These are phyloP conservation scores for Dendropsophus ebraccatus DNA, from an alignment of 2,113 vertebrate species.

Conservation along the genomic window DNA sequence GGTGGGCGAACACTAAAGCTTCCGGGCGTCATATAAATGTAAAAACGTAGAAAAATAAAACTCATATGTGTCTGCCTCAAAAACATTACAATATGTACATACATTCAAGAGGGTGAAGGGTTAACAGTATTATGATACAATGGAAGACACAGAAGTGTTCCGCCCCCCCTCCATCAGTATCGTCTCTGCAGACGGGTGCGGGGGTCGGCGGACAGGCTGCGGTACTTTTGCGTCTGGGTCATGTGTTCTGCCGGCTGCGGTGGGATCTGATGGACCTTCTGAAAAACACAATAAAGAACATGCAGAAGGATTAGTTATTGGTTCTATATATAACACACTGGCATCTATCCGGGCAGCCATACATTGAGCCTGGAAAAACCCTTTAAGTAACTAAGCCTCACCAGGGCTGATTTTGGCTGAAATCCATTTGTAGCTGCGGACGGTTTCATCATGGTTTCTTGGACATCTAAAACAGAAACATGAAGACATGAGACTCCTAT, in stretches of 20 bases:
- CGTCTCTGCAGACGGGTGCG: slow-evolving; percentile 66
- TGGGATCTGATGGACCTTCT: slow-evolving; percentile 63
- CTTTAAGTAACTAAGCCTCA: slow-evolving; percentile 75
- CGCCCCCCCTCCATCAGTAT: slow-evolving; percentile 63
- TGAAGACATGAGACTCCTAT: neutral
- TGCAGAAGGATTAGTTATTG: neutral
- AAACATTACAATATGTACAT: slow-evolving; percentile 4
- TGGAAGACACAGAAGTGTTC: neutral
- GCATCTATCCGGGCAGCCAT: too few relatives aligned
- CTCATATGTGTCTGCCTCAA: neutral
- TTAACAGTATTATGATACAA: neutral
- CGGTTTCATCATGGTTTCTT: slow-evolving; percentile 72
- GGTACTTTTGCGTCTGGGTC: slow-evolving; percentile 60
- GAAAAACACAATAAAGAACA: slow-evolving; percentile 56
- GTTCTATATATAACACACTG: neutral
- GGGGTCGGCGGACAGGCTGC: slow-evolving; percentile 63
- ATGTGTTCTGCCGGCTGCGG: slow-evolving; percentile 64
- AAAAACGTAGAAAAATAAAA: neutral
- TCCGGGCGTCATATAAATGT: too few relatives aligned
- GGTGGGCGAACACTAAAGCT: too few relatives aligned
- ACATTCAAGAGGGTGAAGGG: neutral
- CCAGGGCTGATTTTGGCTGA: slow-evolving; percentile 69
- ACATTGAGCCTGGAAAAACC: too few relatives aligned
- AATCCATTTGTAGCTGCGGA: slow-evolving; percentile 68
- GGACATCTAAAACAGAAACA: slow-evolving; percentile 76